Percentiles rank a stretch among this genome's conserved stretches.
These are phyloP conservation scores for Ectropis grisescens DNA, from an alignment of 1,140 invertebrate species.

Conservation along the genomic window DNA sequence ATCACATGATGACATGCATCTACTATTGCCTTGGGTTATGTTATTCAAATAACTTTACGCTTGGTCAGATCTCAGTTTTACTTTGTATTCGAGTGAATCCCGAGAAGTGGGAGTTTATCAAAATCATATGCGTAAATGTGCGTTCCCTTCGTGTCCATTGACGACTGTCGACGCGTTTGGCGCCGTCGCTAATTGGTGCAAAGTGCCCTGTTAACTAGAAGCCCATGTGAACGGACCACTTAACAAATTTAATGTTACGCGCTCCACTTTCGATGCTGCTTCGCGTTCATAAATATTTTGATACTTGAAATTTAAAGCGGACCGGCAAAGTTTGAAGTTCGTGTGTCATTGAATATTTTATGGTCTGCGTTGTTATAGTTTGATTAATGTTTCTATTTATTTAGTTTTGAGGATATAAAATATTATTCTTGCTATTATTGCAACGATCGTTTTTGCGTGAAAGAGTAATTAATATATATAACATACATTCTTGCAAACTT, in stretches of 20 bases:
- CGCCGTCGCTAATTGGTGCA: constrained; percentile 43
- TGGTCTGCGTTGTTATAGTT: too few relatives aligned
- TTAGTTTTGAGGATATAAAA: too few relatives aligned
- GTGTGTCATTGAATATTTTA: too few relatives aligned
- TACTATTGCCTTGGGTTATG: too few relatives aligned
- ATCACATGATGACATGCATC: neutral
- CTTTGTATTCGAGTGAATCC: neutral
- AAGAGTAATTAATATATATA: too few relatives aligned
- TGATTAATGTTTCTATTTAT: too few relatives aligned
- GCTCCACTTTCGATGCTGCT: constrained; percentile 11
- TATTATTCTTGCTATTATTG: too few relatives aligned
- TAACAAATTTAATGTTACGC: constrained; percentile 25
- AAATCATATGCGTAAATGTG: neutral
- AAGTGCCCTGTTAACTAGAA: constrained; percentile 34
- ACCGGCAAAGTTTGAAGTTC: too few relatives aligned
- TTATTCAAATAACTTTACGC: neutral
- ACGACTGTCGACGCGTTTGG: constrained; percentile 23
- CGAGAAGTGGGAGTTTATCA: neutral
- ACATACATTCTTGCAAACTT: too few relatives aligned
- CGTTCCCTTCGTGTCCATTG: constrained; percentile 15
- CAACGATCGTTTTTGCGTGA: too few relatives aligned
- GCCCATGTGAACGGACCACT: constrained; percentile 34
- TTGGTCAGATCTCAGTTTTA: neutral
- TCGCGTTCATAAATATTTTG: too few relatives aligned
- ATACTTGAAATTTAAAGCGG: too few relatives aligned